A percentile compares a stretch with the other conserved stretches of the same genome.
These are phyloP conservation scores for Andrena dorsata DNA, from an alignment of 2,888 invertebrate species.

Conservation along the genomic window DNA sequence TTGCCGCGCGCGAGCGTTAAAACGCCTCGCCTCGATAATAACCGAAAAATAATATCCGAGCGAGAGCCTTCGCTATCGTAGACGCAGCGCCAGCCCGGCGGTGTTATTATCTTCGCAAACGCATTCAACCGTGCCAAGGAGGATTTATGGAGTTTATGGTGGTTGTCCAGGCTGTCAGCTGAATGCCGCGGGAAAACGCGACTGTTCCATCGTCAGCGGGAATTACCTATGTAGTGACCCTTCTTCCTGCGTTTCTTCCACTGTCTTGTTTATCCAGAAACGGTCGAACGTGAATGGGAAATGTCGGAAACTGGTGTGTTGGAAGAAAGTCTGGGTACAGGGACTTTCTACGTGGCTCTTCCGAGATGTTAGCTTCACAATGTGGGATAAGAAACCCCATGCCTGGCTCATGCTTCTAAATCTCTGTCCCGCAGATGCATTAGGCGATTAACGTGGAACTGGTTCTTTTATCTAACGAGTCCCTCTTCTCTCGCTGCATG, in stretches of 20 bases:
- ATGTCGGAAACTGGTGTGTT: not conserved
- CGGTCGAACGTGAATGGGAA: not conserved
- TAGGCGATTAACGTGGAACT: constrained; percentile 59
- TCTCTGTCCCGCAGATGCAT: constrained; percentile 52
- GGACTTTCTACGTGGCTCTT: too few species aligned
- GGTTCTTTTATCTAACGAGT: constrained; percentile 42
- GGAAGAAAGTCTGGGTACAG: too few species aligned
- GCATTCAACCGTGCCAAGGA: constrained; percentile 21
- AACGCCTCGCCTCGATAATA: constrained; percentile 13
- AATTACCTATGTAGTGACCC: not conserved
- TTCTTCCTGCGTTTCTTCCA: not conserved
- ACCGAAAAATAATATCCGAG: constrained; percentile 40
- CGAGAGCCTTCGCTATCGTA: constrained; percentile 35
- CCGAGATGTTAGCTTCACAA: too few species aligned
- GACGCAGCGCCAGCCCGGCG: constrained; percentile 34
- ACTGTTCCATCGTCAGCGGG: constrained; percentile 22
- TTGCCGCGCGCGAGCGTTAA: constrained; percentile 13
- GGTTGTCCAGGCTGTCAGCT: constrained; percentile 27
- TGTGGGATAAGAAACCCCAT: too few species aligned
- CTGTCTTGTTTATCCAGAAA: not conserved
- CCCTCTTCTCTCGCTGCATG: not conserved
- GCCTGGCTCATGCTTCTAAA: too few species aligned
- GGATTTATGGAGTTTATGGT: constrained; percentile 41
- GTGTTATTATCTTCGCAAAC: constrained; percentile 40
- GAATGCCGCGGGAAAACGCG: constrained; percentile 12